These are phyloP conservation scores for Hippocampus mohnikei DNA, from an alignment of 2,113 vertebrate genomes.

Conservation along the genomic window DNA sequence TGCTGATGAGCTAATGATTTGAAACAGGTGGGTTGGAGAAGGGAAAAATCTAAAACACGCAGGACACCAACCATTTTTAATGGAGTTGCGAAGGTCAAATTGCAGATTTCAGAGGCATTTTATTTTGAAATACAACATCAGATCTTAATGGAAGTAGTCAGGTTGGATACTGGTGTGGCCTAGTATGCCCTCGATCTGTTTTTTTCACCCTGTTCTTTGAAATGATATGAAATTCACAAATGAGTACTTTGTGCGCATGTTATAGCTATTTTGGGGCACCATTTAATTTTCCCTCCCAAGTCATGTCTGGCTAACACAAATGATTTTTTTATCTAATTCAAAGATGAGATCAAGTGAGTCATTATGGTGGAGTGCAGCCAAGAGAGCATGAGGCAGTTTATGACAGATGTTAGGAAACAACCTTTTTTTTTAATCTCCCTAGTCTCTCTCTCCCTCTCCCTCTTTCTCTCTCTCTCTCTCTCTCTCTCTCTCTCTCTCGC, in stretches of 20 bases:
- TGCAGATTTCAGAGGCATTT: no score
- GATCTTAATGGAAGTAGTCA: no score
- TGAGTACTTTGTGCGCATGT: background rate
- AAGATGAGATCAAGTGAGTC: constrained; percentile 7
- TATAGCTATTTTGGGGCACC: background rate
- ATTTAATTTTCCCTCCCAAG: background rate
- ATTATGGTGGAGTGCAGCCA: constrained; percentile 19
- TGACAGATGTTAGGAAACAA: constrained; percentile 32
- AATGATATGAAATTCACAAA: background rate
- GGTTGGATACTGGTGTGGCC: no score
- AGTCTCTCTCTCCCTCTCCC: constrained; percentile 5
- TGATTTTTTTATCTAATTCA: background rate
- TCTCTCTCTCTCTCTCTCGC: constrained; percentile 9
- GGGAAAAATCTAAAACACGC: no score
- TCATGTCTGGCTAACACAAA: background rate
- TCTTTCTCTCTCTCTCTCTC: background rate
- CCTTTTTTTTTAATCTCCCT: constrained; percentile 24
- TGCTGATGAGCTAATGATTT: no score
- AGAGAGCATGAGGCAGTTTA: constrained; percentile 35
- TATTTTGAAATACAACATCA: no score
- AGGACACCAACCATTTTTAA: no score
- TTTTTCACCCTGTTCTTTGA: background rate
- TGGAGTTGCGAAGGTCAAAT: no score
- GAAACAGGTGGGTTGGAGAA: no score
- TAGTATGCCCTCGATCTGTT: no score